Base-by-base conservation (phyloP, 2,888 invertebrate genomes). In the Heterodera filipjevi region DNA sequence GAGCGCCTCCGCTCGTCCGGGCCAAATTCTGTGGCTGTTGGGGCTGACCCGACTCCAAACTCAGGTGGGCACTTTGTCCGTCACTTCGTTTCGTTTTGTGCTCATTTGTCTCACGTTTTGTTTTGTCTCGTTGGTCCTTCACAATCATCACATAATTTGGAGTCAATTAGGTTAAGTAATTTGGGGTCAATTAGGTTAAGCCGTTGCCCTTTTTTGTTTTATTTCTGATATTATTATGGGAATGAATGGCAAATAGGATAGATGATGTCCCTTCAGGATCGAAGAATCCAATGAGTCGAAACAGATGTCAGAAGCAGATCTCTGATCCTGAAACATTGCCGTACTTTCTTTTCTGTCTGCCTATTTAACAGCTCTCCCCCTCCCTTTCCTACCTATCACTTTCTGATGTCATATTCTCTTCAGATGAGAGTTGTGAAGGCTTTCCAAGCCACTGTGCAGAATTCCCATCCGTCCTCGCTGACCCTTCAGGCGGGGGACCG, bases 341-440 rank as follows among this genome's bases (percentile, higher is more conserved):
- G 6, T 12, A 10, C 49, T 19, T 49, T 16, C 49, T 12, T 49
- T 16, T 49, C 49, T 49, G 19, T 49, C 49, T 19, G 19, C 16
- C 49, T 19, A 49, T 49, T 49, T 49, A 16, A 6, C 59, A 5
- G 5, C 59, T 22, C n/a, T 27, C 59, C 27, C 59, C 6, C n/a
- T n/a, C 27, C 27, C 2, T n/a, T 27, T 59, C 27, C 2, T n/a
- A n/a, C n/a, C n/a, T n/a, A n/a, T n/a, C n/a, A n/a, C n/a, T 22
- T 22, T 6, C 53, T 22, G 22, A 53, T 53, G 39, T 53, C 53
- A 6, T 22, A 53, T 1, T 59, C 27, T 27, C 59, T 87, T 80
- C 84, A 88, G 88, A 88, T 89, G 84, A 87, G 88, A 32, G 88
- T 88, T 14, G 86, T 88, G 53, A 84, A 86, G 71, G 88, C 88